Base-by-base conservation (phyloP, 1,140 invertebrate species). In the Asobara japonica region DNA sequence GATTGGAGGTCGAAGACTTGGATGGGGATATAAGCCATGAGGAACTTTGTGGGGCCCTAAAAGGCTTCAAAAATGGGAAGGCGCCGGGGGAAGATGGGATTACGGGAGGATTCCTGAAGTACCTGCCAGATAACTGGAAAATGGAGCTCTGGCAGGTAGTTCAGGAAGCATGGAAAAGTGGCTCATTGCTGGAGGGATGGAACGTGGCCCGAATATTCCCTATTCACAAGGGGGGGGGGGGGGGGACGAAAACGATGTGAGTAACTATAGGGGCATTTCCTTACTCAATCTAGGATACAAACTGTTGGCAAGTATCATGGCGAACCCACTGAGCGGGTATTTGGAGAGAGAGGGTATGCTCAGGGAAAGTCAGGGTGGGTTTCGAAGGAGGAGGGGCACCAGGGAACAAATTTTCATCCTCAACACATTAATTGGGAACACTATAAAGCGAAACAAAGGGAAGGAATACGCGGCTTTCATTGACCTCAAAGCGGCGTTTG, bases 231-330 rank as follows among this genome's bases (percentile, higher is more conserved):
- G 38, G 4, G 36, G 22, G 18, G 33, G 31, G 38, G 1, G 60
- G 38, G 38, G 38, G 11, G 38, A 41, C 16, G 11, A 41, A 41
- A 41, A 41, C 13, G 38, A 41, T 41, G 38, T n/a, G 38, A n/a
- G 38, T n/a, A 41, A 41, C 38, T 41, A 41, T n/a, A 41, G 65
- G 20, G 38, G 65, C 0, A 38, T 65, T 1, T 65, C 64, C 0
- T 18, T 65, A 13, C 64, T 65, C 5, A 20, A 65, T 38, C 22
- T 41, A 8, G 38, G 65, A 4, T 66, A 66, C 27, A 66, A 66
- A 29, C 10, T 66, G 16, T 13, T 66, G 4, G 41, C 65, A 8
- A 45, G n/a, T 13, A 66, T 48, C 11, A 20, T 66, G n/a, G 65
- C 65, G 20, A 10, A 25, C 18, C 6, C 16, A 25, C 3, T 20